A percentile compares a stretch with the other conserved stretches of the same genome.
phyloP scores from a whole-genome alignment of 1,140 invertebrate genomes.

The Panagrolaimus sp. region DNA sequence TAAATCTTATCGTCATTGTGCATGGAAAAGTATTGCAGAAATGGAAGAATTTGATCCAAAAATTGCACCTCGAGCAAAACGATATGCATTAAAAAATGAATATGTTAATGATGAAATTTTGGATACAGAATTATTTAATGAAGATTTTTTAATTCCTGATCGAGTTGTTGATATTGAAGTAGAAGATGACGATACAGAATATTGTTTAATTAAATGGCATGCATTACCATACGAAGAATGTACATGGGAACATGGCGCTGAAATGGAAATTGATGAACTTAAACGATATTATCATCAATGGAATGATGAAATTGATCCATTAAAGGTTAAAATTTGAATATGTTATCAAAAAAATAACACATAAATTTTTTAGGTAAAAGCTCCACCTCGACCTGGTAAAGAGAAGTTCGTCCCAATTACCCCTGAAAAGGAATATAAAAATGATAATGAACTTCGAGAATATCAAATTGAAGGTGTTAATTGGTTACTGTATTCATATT shows the following conservation, averaged over 20 bases:
- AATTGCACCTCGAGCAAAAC: constrained; percentile 76
- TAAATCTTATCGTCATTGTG: constrained; percentile 91
- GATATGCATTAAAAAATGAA: constrained; percentile 69
- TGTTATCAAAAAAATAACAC: too few species aligned
- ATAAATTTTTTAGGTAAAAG: too few species aligned
- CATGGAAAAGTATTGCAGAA: constrained; percentile 96
- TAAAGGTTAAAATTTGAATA: too few species aligned
- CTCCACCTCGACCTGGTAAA: constrained; percentile 70
- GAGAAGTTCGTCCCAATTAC: constrained; percentile 84
- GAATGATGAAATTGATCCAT: constrained; percentile 40
- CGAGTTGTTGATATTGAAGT: constrained; percentile 77
- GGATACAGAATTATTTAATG: constrained; percentile 82
- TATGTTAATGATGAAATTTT: constrained; percentile 67
- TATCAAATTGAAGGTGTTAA: constrained; percentile 98
- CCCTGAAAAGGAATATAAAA: constrained; percentile 84
- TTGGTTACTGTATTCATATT: constrained; percentile 97
- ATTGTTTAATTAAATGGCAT: constrained; percentile 87
- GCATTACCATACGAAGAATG: constrained; percentile 93
- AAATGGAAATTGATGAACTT: constrained; percentile 81
- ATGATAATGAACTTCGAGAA: constrained; percentile 80
- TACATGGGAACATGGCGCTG: constrained; percentile 96
- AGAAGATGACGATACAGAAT: constrained; percentile 55
- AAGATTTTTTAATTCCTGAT: constrained; percentile 95
- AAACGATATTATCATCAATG: constrained; percentile 73
- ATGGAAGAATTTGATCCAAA: constrained; percentile 88